These are phyloP conservation scores for Spondyliosoma cantharus DNA, from an alignment of 2,797 vertebrate species.

Conservation along the genomic window DNA sequence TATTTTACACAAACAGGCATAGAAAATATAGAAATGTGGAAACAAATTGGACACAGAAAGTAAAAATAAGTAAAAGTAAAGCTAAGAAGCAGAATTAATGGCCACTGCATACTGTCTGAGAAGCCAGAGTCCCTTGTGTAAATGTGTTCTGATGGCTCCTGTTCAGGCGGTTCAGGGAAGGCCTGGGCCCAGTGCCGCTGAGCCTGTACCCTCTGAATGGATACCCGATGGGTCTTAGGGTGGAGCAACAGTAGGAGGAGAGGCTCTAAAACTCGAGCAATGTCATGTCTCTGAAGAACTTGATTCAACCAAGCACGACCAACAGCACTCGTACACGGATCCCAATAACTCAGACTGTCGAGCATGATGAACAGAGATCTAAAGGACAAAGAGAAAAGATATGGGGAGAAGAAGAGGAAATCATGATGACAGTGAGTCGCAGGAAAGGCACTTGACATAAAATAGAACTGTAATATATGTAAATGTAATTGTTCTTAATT, in stretches of 20 bases:
- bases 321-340: constrained; percentile 94
- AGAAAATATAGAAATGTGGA: not conserved
- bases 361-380: constrained; percentile 99
- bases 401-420: not conserved
- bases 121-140: constrained; percentile 87
- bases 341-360: constrained; percentile 95
- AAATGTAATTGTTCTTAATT: not conserved
- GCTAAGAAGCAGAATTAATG: not conserved
- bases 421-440: not conserved
- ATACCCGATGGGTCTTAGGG: constrained; percentile 97
- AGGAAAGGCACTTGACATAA: not conserved
- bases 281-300: constrained; percentile 97
- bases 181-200: constrained; percentile 91
- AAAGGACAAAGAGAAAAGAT: constrained; percentile 15
- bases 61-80: not conserved
- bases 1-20: not conserved
- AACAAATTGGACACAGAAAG: not conserved
- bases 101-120: constrained; percentile 85
- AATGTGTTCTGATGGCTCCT: constrained; percentile 77
- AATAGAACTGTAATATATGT: not conserved
- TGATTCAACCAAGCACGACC: constrained; percentile 98
- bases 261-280: constrained; percentile 97
- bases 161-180: constrained; percentile 81
- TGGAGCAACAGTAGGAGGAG: constrained; percentile 95
- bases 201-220: constrained; percentile 95